Evolutionary conservation across 2,797 vertebrate genomes (phyloP).

Genomic region (Tragopan temminckii): DNA sequence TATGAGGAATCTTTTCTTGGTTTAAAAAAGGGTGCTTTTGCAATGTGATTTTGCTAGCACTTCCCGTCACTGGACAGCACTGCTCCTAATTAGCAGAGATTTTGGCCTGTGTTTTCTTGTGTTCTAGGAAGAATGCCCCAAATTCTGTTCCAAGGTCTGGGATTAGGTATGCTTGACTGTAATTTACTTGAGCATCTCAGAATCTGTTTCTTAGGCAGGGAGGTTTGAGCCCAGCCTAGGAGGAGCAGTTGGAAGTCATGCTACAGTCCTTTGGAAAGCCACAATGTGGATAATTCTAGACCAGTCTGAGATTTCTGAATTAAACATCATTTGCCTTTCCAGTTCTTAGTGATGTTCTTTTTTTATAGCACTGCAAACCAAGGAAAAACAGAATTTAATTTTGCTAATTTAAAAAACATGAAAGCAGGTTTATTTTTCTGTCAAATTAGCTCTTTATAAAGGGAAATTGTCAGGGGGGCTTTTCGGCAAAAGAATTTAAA

Average conservation of each 20-base stretch:
- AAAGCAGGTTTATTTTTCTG: conserved; percentile 71
- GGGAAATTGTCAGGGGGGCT: not conserved
- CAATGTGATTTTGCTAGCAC: not conserved
- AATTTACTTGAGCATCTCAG: conserved; percentile 17
- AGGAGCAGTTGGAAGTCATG: not conserved
- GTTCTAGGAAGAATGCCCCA: not conserved
- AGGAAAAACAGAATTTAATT: conserved; percentile 43
- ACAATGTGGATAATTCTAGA: not conserved
- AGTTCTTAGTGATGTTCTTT: not conserved
- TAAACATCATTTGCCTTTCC: not conserved
- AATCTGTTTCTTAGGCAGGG: conserved; percentile 3
- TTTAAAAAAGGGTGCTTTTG: not conserved
- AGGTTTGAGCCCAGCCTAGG: conserved; percentile 9
- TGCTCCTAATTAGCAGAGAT: not conserved
- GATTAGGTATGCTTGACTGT: not conserved
- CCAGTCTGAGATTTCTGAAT: not conserved
- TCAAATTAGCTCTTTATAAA: conserved; percentile 30
- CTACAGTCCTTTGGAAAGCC: not conserved
- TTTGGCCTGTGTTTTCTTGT: not conserved
- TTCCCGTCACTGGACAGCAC: not conserved
- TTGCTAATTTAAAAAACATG: conserved; percentile 63
- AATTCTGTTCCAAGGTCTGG: not conserved
- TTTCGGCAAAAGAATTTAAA: conserved; percentile 41
- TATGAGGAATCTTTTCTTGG: not conserved
- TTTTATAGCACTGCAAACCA: not conserved